These are phyloP conservation scores for Hypotaenidia okinawae DNA, from an alignment of 2,797 vertebrate genomes.

Conservation along the genomic window DNA sequence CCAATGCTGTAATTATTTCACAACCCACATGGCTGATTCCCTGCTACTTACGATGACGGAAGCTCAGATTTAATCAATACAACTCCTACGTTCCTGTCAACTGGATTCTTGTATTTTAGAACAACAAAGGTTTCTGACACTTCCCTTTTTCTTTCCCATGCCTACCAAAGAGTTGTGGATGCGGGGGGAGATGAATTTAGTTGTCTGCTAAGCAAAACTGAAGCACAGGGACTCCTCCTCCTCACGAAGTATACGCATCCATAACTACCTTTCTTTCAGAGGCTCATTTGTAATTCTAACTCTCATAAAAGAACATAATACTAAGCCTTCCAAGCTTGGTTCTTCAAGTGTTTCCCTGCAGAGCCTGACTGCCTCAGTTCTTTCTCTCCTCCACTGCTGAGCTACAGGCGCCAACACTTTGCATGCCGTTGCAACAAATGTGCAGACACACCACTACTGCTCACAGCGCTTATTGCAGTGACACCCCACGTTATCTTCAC, in stretches of 20 bases:
- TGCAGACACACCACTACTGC: fast-evolving
- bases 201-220: constrained; percentile 20
- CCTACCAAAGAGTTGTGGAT: background rate
- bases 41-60: constrained; percentile 24
- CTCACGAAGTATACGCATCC: background rate
- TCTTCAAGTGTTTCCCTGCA: background rate
- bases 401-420: background rate
- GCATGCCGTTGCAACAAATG: fast-evolving
- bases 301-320: background rate
- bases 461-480: background rate
- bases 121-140: constrained; percentile 13
- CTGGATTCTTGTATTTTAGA: background rate
- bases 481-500: background rate
- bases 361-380: background rate
- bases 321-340: background rate
- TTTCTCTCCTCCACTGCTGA: background rate
- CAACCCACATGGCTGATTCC: constrained; percentile 14
- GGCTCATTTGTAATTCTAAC: background rate
- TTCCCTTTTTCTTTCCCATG: background rate
- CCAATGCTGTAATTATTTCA: constrained; percentile 33
- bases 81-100: constrained; percentile 39
- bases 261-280: background rate
- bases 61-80: constrained; percentile 50
- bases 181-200: background rate
- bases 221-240: background rate